phyloP scores from a whole-genome alignment of 2,888 invertebrate genomes.

The Philaethria dido region DNA sequence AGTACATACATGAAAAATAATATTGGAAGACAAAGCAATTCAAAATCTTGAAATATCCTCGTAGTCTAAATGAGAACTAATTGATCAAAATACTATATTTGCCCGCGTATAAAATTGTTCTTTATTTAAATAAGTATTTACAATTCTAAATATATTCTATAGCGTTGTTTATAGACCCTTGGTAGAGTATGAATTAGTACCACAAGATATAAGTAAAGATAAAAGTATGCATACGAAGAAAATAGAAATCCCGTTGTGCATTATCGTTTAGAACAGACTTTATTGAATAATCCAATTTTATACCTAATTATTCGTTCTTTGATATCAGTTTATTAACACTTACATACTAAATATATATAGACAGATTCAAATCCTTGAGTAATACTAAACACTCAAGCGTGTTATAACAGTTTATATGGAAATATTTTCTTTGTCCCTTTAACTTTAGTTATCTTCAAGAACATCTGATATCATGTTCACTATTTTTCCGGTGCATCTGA shows the following conservation, averaged over 20 bases:
- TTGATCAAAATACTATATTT: conserved; percentile 53
- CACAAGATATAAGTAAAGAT: conserved; percentile 44
- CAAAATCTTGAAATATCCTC: conserved; percentile 46
- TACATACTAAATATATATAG: conserved; percentile 37
- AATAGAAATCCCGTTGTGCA: conserved; percentile 44
- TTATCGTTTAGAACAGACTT: conserved; percentile 39
- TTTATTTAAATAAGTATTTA: conserved; percentile 68
- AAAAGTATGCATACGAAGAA: conserved; percentile 39
- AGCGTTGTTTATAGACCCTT: conserved; percentile 65
- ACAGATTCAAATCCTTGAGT: conserved; percentile 28
- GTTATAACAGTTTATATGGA: conserved; percentile 26
- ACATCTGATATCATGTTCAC: not conserved
- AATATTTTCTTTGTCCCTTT: conserved; percentile 22
- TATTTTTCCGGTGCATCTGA: not conserved
- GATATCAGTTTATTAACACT: conserved; percentile 42
- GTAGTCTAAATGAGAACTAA: conserved; percentile 34
- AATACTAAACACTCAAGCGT: conserved; percentile 24
- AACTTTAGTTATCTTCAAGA: not conserved
- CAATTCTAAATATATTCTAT: conserved; percentile 65
- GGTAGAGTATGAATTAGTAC: conserved; percentile 54
- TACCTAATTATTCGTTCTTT: conserved; percentile 36
- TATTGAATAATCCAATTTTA: conserved; percentile 37
- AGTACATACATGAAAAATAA: conserved; percentile 22
- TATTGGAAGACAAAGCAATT: conserved; percentile 73
- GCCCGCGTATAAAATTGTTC: conserved; percentile 70